phyloP scores from a whole-genome alignment of 2,113 vertebrate genomes.

The Vicugna pacos region DNA sequence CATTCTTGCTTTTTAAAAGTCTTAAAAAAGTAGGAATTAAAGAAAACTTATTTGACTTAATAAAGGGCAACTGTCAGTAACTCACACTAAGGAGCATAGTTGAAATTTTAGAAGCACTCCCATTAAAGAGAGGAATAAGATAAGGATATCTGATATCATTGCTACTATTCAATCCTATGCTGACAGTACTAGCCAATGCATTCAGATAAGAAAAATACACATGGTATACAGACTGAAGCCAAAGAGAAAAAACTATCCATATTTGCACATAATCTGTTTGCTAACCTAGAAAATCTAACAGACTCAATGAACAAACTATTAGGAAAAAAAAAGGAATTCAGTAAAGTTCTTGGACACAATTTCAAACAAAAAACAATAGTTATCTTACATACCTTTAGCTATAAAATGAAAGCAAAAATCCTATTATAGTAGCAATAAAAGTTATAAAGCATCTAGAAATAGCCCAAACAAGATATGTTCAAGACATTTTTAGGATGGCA shows the following conservation, averaged over 20 bases:
- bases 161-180: not conserved
- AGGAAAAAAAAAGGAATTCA: not conserved
- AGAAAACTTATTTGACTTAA: not conserved
- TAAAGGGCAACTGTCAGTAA: not conserved
- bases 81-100: not conserved
- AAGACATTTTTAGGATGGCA: not conserved
- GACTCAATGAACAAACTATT: not conserved
- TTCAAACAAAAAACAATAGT: not conserved
- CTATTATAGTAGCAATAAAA: slow-evolving; percentile 6
- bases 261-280: not conserved
- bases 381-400: not conserved
- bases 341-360: not conserved
- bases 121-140: not conserved
- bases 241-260: slow-evolving; percentile 6
- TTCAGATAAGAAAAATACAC: not conserved
- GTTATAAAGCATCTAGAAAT: not conserved
- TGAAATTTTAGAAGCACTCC: slow-evolving; percentile 38
- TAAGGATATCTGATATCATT: not conserved
- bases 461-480: not conserved
- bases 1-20: not conserved
- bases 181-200: not conserved
- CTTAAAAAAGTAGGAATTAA: not conserved
- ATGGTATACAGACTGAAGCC: not conserved
- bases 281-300: not conserved
- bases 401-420: slow-evolving; percentile 18